Conservation (phyloP, 2,888 invertebrate genomes). For the Ennomos erosarius region DNA sequence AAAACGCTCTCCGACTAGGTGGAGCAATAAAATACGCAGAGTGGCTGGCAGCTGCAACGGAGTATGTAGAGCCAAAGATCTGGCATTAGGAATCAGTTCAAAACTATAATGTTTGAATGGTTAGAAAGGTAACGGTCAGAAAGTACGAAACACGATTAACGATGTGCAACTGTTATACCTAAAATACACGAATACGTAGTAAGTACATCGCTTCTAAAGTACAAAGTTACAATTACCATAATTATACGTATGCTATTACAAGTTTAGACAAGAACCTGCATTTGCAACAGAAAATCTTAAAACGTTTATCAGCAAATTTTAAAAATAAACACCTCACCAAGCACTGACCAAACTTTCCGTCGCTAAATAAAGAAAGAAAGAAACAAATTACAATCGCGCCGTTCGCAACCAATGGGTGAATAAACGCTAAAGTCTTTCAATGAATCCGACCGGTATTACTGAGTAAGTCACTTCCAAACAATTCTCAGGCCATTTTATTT, state of each 20-base stretch:
- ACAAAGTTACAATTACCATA: no score
- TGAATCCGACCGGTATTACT: slow-evolving; percentile 35
- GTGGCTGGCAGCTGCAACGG: no score
- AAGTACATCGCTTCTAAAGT: no score
- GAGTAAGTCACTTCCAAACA: slow-evolving; percentile 41
- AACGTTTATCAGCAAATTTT: slow-evolving; percentile 11
- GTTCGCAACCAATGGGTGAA: slow-evolving; percentile 13
- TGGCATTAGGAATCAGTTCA: no score
- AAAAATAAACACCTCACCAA: slow-evolving; percentile 10
- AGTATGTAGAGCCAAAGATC: no score
- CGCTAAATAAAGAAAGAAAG: slow-evolving; percentile 9
- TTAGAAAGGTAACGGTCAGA: no score
- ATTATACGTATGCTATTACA: background rate
- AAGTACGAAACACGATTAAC: no score
- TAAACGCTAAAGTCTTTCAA: slow-evolving; percentile 32
- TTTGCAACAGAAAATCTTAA: background rate
- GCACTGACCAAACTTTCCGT: slow-evolving; percentile 7
- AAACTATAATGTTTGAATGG: no score
- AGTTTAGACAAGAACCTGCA: background rate
- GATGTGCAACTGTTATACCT: no score
- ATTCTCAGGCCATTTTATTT: slow-evolving; percentile 38
- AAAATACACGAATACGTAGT: no score
- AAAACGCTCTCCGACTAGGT: no score
- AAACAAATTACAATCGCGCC: slow-evolving; percentile 10
- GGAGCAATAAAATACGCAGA: no score